phyloP scores from a whole-genome alignment of 1,140 invertebrate genomes.

The Pseudomyrmex flavicornis region DNA sequence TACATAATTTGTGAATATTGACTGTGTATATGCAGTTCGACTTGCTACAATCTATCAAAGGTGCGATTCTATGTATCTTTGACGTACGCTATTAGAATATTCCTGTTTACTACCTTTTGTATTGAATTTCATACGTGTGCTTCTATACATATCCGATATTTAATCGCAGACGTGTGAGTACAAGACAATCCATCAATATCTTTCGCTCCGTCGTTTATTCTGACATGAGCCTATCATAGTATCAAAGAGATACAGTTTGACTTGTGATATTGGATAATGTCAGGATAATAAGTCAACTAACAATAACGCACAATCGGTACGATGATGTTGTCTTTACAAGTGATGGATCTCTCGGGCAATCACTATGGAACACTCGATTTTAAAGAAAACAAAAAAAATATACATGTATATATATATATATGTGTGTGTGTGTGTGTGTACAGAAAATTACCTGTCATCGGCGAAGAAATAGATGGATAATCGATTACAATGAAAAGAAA shows the following conservation, averaged over 20 bases:
- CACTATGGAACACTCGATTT: background rate
- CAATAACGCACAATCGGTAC: background rate
- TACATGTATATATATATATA: too few relatives aligned
- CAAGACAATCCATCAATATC: constrained; percentile 12
- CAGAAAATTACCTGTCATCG: background rate
- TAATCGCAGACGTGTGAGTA: constrained; percentile 12
- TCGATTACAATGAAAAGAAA: background rate
- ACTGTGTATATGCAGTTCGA: background rate
- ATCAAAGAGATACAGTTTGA: constrained; percentile 8
- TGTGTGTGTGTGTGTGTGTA: background rate
- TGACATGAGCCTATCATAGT: background rate
- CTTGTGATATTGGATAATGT: constrained; percentile 8
- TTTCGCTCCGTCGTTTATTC: background rate
- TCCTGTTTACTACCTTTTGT: background rate
- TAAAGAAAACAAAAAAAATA: background rate
- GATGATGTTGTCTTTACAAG: background rate
- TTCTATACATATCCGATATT: background rate
- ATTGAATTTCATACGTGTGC: constrained; percentile 23
- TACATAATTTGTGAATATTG: too few relatives aligned
- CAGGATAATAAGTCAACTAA: constrained; percentile 13
- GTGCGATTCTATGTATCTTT: background rate
- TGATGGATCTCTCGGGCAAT: constrained; percentile 2
- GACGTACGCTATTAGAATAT: background rate
- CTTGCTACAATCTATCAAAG: constrained; percentile 5
- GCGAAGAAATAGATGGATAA: background rate